Conservation (phyloP, 1,140 invertebrate species). For the Drosophila tristis region DNA sequence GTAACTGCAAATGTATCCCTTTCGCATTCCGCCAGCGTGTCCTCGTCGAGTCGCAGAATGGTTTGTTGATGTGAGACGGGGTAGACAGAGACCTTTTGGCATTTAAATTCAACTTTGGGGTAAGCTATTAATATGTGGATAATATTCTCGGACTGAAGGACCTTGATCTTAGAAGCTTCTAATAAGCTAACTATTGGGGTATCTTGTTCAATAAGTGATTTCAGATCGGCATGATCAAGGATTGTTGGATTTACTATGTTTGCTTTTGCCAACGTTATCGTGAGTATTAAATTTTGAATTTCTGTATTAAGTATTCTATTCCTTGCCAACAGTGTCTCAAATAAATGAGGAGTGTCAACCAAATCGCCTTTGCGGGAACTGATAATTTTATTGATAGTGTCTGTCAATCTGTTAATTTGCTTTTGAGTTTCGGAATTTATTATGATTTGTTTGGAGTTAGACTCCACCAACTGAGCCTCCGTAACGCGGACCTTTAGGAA, state of each 20-base stretch:
- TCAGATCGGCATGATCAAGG: constrained; percentile 13
- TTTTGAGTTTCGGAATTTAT: constrained; percentile 6
- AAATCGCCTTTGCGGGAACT: constrained; percentile 4
- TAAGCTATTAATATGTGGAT: constrained; percentile 32
- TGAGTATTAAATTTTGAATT: constrained; percentile 23
- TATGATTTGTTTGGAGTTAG: constrained; percentile 6
- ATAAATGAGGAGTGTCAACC: constrained; percentile 28
- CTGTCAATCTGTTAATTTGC: background rate
- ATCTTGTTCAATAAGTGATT: constrained; percentile 19
- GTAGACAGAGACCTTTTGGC: constrained; percentile 36
- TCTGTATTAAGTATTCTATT: constrained; percentile 21
- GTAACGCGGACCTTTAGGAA: background rate
- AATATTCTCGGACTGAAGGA: constrained; percentile 21
- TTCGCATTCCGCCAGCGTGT: constrained; percentile 37
- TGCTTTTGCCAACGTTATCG: constrained; percentile 27
- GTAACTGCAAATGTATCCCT: constrained; percentile 23
- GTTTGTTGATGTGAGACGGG: constrained; percentile 27
- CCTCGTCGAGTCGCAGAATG: constrained; percentile 22
- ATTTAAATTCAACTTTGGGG: constrained; percentile 20
- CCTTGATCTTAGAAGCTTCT: constrained; percentile 28
- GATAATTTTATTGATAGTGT: constrained; percentile 11
- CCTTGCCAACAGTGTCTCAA: constrained; percentile 6
- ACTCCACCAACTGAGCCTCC: constrained; percentile 7
- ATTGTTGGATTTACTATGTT: constrained; percentile 30
- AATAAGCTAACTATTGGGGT: constrained; percentile 16